Percentiles rank a stretch among this genome's conserved stretches.
phyloP scores from a whole-genome alignment of 2,113 vertebrate species.

The Dicerorhinus sumatrensis region DNA sequence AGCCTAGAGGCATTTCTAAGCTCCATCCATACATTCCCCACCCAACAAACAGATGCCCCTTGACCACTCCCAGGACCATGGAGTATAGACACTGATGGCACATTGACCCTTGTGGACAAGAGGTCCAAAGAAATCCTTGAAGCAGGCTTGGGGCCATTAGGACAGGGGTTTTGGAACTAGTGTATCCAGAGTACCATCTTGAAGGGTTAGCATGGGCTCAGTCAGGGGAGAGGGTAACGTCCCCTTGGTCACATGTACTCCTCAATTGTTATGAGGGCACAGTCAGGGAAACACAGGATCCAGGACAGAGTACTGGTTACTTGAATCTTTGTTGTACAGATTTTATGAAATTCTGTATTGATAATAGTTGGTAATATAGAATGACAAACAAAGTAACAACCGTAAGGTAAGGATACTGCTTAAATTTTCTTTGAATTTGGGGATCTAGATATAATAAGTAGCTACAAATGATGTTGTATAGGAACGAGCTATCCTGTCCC shows the following conservation, averaged over 20 bases:
- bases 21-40: neutral
- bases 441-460: neutral
- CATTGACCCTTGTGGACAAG: neutral
- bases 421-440: neutral
- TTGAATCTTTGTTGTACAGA: neutral
- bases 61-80: neutral
- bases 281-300: neutral
- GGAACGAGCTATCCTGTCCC: neutral
- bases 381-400: neutral
- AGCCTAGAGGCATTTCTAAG: neutral
- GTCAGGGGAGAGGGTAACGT: too few relatives aligned
- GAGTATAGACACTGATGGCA: neutral
- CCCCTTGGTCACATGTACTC: too few relatives aligned
- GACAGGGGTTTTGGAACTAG: fast-evolving
- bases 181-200: neutral
- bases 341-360: neutral
- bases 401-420: neutral
- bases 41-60: neutral
- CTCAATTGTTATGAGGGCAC: neutral
- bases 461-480: neutral
- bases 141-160: neutral
- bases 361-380: neutral
- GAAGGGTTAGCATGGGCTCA: neutral
- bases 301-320: neutral
- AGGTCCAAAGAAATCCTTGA: neutral